These are phyloP conservation scores for Nemopilema nomurai DNA, from an alignment of 30 jellyfish, hydroid and myxozoan genomes.

Conservation along the genomic window DNA sequence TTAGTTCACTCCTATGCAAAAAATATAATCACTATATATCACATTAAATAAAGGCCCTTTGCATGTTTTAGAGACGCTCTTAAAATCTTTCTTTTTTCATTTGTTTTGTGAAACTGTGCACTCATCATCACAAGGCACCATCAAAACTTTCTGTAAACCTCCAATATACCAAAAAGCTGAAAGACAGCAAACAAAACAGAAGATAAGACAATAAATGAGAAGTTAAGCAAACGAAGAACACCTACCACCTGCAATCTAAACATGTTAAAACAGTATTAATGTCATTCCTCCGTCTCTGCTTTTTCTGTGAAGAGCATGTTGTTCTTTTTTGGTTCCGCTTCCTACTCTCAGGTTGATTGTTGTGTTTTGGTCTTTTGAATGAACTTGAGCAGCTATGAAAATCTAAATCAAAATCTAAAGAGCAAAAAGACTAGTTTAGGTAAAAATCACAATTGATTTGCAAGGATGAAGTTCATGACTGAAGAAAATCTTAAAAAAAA, in stretches of 20 bases:
- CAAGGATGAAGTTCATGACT: background rate
- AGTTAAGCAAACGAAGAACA: background rate
- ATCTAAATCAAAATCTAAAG: conserved; percentile 35
- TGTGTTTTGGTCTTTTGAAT: conserved; percentile 15
- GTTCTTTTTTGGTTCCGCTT: conserved; percentile 18
- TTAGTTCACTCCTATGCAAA: conserved; percentile 82
- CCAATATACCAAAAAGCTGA: background rate
- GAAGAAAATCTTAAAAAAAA: background rate
- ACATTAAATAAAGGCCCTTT: too few species aligned
- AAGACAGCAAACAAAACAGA: background rate
- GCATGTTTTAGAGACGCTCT: too few species aligned
- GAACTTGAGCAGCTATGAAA: conserved; percentile 39
- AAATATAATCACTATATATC: too few species aligned
- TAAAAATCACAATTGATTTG: background rate
- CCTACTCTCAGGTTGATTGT: conserved; percentile 7
- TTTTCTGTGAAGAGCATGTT: conserved; percentile 25
- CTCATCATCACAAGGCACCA: too few species aligned
- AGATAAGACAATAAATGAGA: background rate
- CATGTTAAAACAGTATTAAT: conserved; percentile 53
- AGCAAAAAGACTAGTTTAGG: background rate
- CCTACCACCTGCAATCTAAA: conserved; percentile 59
- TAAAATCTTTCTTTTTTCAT: background rate
- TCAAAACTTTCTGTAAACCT: background rate
- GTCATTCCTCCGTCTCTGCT: conserved; percentile 37
- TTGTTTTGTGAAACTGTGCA: too few species aligned